These are phyloP conservation scores for Lysandra coridon DNA, from an alignment of 2,888 invertebrate species.

Conservation along the genomic window DNA sequence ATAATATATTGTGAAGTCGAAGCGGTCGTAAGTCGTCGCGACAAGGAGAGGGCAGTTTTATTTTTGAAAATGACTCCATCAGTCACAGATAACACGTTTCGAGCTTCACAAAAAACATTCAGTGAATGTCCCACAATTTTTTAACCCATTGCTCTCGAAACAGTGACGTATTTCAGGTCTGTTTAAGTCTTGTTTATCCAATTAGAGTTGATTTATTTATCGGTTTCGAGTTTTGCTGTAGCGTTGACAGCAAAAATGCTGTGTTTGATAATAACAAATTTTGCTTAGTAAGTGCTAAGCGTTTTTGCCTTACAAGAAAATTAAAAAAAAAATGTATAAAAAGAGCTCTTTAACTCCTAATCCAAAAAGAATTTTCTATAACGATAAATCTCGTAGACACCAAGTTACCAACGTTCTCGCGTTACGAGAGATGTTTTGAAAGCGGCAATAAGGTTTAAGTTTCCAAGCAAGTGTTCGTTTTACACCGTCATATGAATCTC, in stretches of 20 bases:
- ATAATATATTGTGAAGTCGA: slow-evolving; percentile 67
- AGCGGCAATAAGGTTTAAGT: slow-evolving; percentile 74
- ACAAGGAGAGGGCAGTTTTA: slow-evolving; percentile 66
- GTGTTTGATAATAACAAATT: neutral
- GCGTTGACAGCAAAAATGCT: slow-evolving; percentile 11
- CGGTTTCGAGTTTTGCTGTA: slow-evolving; percentile 11
- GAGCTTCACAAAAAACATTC: slow-evolving; percentile 61
- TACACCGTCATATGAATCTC: slow-evolving; percentile 79
- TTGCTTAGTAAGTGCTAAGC: neutral
- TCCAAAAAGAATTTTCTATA: neutral
- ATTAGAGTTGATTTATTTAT: slow-evolving; percentile 30
- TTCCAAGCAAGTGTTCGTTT: slow-evolving; percentile 78
- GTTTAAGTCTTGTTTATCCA: slow-evolving; percentile 49
- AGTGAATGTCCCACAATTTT: slow-evolving; percentile 63
- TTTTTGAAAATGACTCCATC: slow-evolving; percentile 77
- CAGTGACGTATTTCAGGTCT: slow-evolving; percentile 54
- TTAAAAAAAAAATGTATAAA: neutral
- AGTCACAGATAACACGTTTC: slow-evolving; percentile 70
- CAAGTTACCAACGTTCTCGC: slow-evolving; percentile 50
- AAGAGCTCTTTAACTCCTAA: neutral
- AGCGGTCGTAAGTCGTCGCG: slow-evolving; percentile 64
- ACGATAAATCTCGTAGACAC: slow-evolving; percentile 29
- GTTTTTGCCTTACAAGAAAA: neutral
- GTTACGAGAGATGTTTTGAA: slow-evolving; percentile 77
- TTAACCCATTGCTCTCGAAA: slow-evolving; percentile 61